A percentile compares a stretch with the other conserved stretches of the same genome.
Conservation (phyloP, 2,888 invertebrate genomes). For the Cylloceria caligata region DNA sequence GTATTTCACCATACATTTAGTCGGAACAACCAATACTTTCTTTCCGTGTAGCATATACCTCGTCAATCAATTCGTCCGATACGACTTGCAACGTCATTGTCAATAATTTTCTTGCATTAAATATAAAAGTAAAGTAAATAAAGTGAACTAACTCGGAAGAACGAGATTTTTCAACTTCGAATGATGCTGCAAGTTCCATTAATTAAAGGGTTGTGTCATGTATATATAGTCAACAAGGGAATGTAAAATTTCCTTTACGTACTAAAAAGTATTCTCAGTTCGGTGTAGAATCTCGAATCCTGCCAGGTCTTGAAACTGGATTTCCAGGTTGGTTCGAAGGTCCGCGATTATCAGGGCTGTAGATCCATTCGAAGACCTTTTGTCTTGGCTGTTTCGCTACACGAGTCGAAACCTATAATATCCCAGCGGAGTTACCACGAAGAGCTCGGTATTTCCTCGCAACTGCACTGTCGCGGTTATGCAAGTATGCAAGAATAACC, state of each 20-base stretch:
- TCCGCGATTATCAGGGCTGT: constrained; percentile 45
- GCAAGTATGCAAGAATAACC: constrained; percentile 65
- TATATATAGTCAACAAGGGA: too few species aligned
- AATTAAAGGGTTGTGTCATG: too few species aligned
- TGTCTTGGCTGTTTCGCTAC: constrained; percentile 74
- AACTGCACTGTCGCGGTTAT: constrained; percentile 49
- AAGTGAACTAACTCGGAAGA: too few species aligned
- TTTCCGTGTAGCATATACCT: too few species aligned
- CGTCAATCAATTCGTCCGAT: too few species aligned
- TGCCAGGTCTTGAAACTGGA: constrained; percentile 61
- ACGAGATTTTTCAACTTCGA: too few species aligned
- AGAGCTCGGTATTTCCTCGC: constrained; percentile 37
- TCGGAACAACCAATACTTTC: too few species aligned
- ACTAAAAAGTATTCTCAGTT: background rate
- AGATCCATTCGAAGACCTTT: constrained; percentile 70
- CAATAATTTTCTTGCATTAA: too few species aligned
- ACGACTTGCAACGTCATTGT: too few species aligned
- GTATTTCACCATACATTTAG: too few species aligned
- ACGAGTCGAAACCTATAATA: constrained; percentile 75
- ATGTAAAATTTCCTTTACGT: background rate
- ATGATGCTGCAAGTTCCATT: too few species aligned
- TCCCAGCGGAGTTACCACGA: constrained; percentile 57
- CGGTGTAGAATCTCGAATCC: background rate
- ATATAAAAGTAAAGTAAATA: too few species aligned
- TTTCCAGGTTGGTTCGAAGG: constrained; percentile 43